These are phyloP conservation scores for Rhinophrynus dorsalis DNA, from an alignment of 2,797 vertebrate genomes.

Conservation along the genomic window DNA sequence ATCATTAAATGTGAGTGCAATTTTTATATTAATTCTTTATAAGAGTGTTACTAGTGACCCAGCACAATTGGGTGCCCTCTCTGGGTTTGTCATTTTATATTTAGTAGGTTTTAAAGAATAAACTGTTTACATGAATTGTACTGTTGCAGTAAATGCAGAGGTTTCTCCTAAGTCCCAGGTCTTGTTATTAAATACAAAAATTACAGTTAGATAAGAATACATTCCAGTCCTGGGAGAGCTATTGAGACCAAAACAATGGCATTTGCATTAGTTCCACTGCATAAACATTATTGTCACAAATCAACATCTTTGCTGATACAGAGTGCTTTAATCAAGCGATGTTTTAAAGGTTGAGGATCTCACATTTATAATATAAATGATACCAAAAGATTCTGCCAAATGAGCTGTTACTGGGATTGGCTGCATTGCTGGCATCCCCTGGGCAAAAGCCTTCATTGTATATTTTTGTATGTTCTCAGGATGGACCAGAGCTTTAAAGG, in stretches of 20 bases:
- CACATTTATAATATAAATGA: conserved; percentile 36
- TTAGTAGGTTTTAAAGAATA: too few species aligned
- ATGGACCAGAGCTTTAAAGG: conserved; percentile 2
- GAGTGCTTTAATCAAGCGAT: conserved; percentile 19
- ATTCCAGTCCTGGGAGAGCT: conserved; percentile 11
- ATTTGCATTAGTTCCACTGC: conserved; percentile 34
- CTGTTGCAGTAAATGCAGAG: too few species aligned
- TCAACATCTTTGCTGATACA: conserved; percentile 48
- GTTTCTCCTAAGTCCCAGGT: not conserved
- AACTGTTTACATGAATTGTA: too few species aligned
- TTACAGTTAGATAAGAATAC: conserved; percentile 10
- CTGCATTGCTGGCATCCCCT: conserved; percentile 12
- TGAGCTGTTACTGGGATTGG: conserved; percentile 42
- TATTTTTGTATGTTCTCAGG: conserved; percentile 14
- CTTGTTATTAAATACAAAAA: conserved; percentile 13
- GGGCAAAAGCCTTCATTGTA: conserved; percentile 14
- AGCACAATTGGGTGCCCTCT: too few species aligned
- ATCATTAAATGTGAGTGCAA: too few species aligned
- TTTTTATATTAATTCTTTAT: too few species aligned
- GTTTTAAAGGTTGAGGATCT: conserved; percentile 4
- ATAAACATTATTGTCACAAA: conserved; percentile 48
- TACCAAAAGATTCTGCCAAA: conserved; percentile 29
- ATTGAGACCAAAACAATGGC: conserved; percentile 18
- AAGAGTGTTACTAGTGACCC: too few species aligned
- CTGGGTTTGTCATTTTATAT: too few species aligned